Percentiles rank a stretch among this genome's conserved stretches.
phyloP scores from a whole-genome alignment of 2,797 vertebrate species.

The Rhinoraja longicauda region DNA sequence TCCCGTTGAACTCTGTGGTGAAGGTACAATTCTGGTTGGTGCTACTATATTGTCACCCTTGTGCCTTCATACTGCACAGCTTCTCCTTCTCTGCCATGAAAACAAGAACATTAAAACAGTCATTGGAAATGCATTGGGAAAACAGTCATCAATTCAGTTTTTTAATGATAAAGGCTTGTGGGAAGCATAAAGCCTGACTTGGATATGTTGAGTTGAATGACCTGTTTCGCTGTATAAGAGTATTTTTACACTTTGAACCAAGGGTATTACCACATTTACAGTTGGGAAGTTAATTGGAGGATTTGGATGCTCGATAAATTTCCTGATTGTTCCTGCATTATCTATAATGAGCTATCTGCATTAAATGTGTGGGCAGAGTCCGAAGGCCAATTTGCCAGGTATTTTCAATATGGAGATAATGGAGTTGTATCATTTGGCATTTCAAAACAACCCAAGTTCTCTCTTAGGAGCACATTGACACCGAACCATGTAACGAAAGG shows the following conservation, averaged over 20 bases:
- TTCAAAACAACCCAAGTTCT: too few relatives aligned
- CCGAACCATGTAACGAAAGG: too few relatives aligned
- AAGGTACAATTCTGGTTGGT: not conserved
- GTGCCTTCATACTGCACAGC: not conserved
- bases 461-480: too few relatives aligned
- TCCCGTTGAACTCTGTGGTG: not conserved
- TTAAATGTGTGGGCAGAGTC: too few relatives aligned
- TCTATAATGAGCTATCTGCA: not conserved
- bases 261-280: not conserved
- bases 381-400: not conserved
- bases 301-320: not conserved
- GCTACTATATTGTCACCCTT: not conserved
- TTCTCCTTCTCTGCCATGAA: not conserved
- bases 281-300: not conserved
- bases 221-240: not conserved
- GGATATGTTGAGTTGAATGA: not conserved
- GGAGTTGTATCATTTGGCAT: not conserved
- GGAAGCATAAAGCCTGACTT: not conserved
- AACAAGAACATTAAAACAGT: conserved; percentile 18
- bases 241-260: too few relatives aligned
- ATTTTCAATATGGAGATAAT: not conserved
- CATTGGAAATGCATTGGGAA: not conserved
- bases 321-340: not conserved
- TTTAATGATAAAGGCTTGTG: too few relatives aligned
- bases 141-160: too few relatives aligned